A percentile compares a stretch with the other conserved stretches of the same genome.
These are phyloP conservation scores for Neomorphus geoffroyi DNA, from an alignment of 2,797 vertebrate genomes.

Conservation along the genomic window DNA sequence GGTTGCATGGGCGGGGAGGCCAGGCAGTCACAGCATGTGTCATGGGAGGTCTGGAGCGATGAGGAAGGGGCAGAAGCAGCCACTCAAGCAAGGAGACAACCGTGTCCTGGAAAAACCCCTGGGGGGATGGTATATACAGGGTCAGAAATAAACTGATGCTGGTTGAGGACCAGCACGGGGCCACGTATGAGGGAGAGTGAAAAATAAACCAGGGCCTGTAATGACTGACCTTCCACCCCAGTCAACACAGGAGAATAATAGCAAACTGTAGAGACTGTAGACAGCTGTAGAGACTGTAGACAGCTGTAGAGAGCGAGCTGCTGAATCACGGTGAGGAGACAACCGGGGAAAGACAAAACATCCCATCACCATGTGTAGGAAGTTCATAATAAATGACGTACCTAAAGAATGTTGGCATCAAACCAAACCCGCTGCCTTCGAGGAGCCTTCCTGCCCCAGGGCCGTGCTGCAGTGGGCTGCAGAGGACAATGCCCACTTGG, in stretches of 20 bases:
- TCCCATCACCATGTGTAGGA: fast-evolving
- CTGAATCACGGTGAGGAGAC: background rate
- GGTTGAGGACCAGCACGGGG: background rate
- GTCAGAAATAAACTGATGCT: background rate
- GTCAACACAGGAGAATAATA: background rate
- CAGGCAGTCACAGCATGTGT: background rate
- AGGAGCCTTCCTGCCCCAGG: background rate
- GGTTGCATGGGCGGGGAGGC: background rate
- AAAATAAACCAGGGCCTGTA: background rate
- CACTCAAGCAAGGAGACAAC: background rate
- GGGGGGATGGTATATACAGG: fast-evolving
- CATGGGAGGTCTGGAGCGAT: fast-evolving
- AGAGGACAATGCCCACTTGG: fast-evolving
- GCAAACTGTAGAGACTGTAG: background rate
- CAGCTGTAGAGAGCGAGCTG: background rate
- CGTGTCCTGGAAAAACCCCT: background rate
- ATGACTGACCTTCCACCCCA: background rate
- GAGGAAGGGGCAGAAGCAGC: background rate
- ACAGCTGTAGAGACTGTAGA: background rate
- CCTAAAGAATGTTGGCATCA: background rate
- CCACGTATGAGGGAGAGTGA: fast-evolving
- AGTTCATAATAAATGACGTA: fast-evolving
- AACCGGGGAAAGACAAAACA: background rate
- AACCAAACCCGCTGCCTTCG: fast-evolving
- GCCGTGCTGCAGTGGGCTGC: background rate